Evolutionary conservation across 2,113 vertebrate genomes (phyloP).

Genomic region (Psephotus haematonotus): DNA sequence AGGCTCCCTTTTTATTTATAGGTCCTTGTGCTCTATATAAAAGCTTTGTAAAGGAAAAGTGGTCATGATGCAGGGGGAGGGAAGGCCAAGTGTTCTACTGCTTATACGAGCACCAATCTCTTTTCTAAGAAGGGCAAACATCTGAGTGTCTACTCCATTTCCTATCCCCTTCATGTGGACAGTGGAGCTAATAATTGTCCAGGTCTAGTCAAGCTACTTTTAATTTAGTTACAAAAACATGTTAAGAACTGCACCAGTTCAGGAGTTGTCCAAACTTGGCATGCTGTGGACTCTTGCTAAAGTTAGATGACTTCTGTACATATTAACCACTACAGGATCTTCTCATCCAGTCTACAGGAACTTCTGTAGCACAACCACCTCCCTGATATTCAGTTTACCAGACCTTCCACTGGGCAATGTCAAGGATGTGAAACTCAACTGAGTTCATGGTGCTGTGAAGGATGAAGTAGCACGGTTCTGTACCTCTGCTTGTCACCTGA

Average conservation of each 20-base stretch:
- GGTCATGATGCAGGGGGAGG: neutral
- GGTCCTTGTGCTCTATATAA: conserved; percentile 60
- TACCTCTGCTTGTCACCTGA: neutral
- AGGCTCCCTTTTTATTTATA: conserved; percentile 75
- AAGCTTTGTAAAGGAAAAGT: conserved; percentile 68
- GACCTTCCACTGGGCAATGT: neutral
- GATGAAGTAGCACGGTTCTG: neutral
- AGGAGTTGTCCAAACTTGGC: neutral
- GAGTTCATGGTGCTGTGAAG: rapidly evolving
- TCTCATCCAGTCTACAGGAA: neutral
- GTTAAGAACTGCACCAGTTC: neutral
- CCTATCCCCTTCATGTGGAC: neutral
- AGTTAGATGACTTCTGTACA: neutral
- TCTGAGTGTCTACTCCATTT: neutral
- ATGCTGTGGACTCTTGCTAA: neutral
- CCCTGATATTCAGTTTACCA: neutral
- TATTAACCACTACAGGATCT: neutral
- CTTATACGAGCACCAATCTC: conserved; percentile 9
- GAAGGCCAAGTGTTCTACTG: conserved; percentile 31
- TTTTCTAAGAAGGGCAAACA: conserved; percentile 6
- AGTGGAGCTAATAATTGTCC: neutral
- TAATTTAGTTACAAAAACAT: neutral
- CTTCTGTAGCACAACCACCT: neutral
- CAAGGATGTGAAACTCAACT: neutral
- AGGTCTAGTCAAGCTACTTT: neutral